phyloP scores from a whole-genome alignment of 2,888 invertebrate genomes.

The Leucophora obtusa region DNA sequence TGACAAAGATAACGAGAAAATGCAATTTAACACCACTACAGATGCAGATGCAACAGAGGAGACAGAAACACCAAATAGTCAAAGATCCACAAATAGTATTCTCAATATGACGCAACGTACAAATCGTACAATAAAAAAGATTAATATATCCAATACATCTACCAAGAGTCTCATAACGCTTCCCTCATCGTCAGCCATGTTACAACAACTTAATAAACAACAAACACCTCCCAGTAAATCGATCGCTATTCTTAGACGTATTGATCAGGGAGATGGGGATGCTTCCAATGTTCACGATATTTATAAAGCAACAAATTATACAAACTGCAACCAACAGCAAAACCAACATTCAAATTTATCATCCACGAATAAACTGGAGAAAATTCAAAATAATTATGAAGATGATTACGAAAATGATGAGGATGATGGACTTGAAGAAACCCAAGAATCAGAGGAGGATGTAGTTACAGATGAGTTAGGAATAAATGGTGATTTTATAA shows the following conservation, averaged over 20 bases:
- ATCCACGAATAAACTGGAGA: slow-evolving; percentile 36
- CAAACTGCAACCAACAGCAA: slow-evolving; percentile 1
- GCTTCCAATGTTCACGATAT: slow-evolving; percentile 34
- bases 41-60: slow-evolving; percentile 48
- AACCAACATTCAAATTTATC: slow-evolving; percentile 27
- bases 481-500: slow-evolving; percentile 47
- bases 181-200: slow-evolving; percentile 4
- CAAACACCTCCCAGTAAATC: slow-evolving; percentile 13
- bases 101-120: slow-evolving; percentile 36
- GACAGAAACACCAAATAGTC: slow-evolving; percentile 40
- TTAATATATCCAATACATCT: slow-evolving; percentile 21
- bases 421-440: slow-evolving; percentile 38
- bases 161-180: slow-evolving; percentile 11
- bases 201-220: slow-evolving; percentile 30
- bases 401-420: slow-evolving; percentile 64
- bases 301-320: slow-evolving; percentile 17
- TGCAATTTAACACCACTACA: neutral
- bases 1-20: slow-evolving; percentile 39
- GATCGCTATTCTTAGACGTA: slow-evolving; percentile 39
- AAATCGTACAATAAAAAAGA: slow-evolving; percentile 39
- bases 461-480: slow-evolving; percentile 64
- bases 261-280: slow-evolving; percentile 68
- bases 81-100: slow-evolving; percentile 47
- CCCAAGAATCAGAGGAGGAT: slow-evolving; percentile 46
- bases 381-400: slow-evolving; percentile 54